Conservation (phyloP, 2,113 vertebrate genomes). For the Myrmophylax atrothorax region DNA sequence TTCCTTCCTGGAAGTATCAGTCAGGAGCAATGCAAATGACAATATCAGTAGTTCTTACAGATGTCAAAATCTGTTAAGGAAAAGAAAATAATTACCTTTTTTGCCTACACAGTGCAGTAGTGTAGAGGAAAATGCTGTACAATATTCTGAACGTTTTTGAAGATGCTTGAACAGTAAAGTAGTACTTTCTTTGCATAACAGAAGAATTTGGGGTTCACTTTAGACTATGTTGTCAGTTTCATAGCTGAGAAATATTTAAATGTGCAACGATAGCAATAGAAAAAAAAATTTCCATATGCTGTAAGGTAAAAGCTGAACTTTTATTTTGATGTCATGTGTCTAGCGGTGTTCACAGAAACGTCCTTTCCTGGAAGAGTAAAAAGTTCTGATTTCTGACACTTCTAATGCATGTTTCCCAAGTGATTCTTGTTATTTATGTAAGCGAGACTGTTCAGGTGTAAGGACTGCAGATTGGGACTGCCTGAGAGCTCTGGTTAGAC, state of each 20-base stretch:
- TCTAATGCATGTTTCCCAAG: rapidly evolving
- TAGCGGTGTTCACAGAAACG: neutral
- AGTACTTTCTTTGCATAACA: neutral
- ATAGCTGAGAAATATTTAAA: neutral
- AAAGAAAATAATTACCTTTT: neutral
- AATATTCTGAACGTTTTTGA: neutral
- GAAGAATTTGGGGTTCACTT: neutral
- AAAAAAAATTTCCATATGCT: neutral
- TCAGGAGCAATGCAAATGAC: neutral
- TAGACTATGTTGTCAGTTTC: neutral
- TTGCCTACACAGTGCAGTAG: neutral
- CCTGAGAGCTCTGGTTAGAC: neutral
- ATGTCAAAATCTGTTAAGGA: neutral
- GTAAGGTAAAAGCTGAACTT: neutral
- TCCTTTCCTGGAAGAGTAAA: neutral
- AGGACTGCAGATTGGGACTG: neutral
- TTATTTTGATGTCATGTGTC: neutral
- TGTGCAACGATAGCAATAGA: neutral
- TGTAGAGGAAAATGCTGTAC: neutral
- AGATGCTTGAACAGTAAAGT: neutral
- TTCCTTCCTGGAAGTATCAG: neutral
- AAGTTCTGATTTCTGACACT: neutral
- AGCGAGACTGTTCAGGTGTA: too few relatives aligned
- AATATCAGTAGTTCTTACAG: neutral
- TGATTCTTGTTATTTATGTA: neutral